Conservation (phyloP, 1,140 invertebrate species). For the Philotrypesis tridentata region DNA sequence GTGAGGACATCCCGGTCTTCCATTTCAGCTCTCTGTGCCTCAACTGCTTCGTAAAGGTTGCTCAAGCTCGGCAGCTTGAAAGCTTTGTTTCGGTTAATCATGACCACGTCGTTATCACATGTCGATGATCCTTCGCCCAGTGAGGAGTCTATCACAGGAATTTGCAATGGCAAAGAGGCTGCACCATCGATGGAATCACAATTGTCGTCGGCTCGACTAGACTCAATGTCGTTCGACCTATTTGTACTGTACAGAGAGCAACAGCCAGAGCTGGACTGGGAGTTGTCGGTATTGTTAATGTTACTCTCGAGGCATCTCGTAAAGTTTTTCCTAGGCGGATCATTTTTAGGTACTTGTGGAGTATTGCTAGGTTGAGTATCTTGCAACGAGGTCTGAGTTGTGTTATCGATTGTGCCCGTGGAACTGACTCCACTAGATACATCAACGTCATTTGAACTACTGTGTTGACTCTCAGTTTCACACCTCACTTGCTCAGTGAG, state of each 20-base stretch:
- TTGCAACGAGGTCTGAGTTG: constrained; percentile 43
- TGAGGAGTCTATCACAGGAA: constrained; percentile 38
- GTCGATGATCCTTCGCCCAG: constrained; percentile 22
- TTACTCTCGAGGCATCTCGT: constrained; percentile 38
- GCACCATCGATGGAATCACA: constrained; percentile 43
- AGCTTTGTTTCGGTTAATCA: constrained; percentile 57
- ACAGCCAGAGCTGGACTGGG: constrained; percentile 10
- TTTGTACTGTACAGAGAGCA: constrained; percentile 21
- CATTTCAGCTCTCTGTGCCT: constrained; percentile 63
- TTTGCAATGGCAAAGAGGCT: constrained; percentile 45
- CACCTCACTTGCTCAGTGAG: constrained; percentile 11
- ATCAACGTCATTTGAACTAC: background rate
- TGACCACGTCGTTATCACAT: constrained; percentile 40
- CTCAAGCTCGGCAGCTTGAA: constrained; percentile 68
- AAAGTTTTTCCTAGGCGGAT: constrained; percentile 43
- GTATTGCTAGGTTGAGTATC: constrained; percentile 34
- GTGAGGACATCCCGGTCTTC: constrained; percentile 62
- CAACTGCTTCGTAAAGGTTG: constrained; percentile 64
- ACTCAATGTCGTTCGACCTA: background rate
- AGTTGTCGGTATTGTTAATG: constrained; percentile 37
- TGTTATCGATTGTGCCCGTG: constrained; percentile 41
- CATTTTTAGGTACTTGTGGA: constrained; percentile 10
- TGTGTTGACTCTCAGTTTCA: constrained; percentile 22
- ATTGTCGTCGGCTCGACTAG: constrained; percentile 20
- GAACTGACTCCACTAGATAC: background rate